Evolutionary conservation across 2,888 invertebrate genomes (phyloP).

Genomic region (Maniola hyperantus): DNA sequence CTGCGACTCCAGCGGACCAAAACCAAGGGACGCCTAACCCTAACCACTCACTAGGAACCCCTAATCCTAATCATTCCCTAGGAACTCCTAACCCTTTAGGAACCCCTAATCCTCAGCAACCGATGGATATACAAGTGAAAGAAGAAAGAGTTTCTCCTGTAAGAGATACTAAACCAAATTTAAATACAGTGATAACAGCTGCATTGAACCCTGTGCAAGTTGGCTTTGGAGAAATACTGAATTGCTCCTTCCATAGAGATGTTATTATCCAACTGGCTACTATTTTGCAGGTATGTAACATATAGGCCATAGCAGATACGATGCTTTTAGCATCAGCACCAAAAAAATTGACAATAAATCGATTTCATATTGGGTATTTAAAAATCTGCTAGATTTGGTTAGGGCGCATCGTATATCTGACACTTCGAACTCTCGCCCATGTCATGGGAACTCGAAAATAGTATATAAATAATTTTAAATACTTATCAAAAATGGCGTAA

Average conservation of each 20-base stretch:
- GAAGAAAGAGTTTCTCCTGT: constrained; percentile 64
- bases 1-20: constrained; percentile 69
- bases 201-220: constrained; percentile 84
- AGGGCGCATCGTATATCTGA: too few relatives aligned
- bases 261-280: constrained; percentile 91
- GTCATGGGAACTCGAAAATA: too few relatives aligned
- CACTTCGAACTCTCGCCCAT: too few relatives aligned
- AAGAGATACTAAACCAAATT: constrained; percentile 62
- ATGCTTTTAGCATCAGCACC: background rate
- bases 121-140: constrained; percentile 70
- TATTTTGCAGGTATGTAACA: constrained; percentile 86
- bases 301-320: background rate
- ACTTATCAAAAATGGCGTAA: too few relatives aligned
- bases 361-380: too few relatives aligned
- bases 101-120: constrained; percentile 63
- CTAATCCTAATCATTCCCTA: constrained; percentile 67
- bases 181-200: constrained; percentile 64
- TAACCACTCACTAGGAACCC: constrained; percentile 70
- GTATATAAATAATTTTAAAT: too few relatives aligned
- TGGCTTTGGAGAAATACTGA: constrained; percentile 91
- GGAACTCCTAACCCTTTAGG: constrained; percentile 72
- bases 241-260: constrained; percentile 94
- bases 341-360: background rate
- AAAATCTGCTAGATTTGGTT: too few relatives aligned
- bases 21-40: constrained; percentile 74